Evolutionary conservation across 2,113 vertebrate species (phyloP).

Genomic region (Dipodomys spectabilis): DNA sequence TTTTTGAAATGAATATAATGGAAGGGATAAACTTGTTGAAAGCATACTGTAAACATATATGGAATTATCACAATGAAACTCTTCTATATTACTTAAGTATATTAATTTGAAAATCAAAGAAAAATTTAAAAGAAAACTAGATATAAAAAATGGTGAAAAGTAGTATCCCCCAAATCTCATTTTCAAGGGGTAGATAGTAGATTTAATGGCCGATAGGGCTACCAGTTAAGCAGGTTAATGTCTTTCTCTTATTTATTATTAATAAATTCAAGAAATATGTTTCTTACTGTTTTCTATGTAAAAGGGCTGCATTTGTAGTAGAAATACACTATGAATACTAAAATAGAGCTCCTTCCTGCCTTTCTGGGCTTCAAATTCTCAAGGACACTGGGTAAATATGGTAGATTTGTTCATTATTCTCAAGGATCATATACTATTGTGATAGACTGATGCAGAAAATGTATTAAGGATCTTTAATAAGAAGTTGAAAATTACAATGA

Average conservation of each 20-base stretch:
- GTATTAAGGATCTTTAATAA: constrained; percentile 18
- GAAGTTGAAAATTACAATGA: not conserved
- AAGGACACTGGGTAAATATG: not conserved
- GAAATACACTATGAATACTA: not conserved
- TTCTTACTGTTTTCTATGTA: not conserved
- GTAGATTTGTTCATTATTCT: not conserved
- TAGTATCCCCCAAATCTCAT: not conserved
- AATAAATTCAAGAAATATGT: not conserved
- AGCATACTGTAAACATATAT: no score
- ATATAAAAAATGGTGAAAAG: not conserved
- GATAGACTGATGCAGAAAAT: not conserved
- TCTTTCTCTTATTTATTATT: constrained; percentile 40
- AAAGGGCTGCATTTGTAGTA: not conserved
- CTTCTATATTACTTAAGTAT: no score
- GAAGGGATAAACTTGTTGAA: no score
- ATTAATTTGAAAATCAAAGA: no score
- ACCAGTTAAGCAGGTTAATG: not conserved
- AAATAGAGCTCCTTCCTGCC: not conserved
- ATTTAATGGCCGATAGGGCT: not conserved
- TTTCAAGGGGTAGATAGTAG: not conserved
- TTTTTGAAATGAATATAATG: no score
- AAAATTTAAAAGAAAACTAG: no score
- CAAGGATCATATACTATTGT: not conserved
- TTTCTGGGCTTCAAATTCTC: not conserved
- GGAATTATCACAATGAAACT: no score